Evolutionary conservation across 2,797 vertebrate genomes (phyloP).

Genomic region (Sebastes kiyomatsui): DNA sequence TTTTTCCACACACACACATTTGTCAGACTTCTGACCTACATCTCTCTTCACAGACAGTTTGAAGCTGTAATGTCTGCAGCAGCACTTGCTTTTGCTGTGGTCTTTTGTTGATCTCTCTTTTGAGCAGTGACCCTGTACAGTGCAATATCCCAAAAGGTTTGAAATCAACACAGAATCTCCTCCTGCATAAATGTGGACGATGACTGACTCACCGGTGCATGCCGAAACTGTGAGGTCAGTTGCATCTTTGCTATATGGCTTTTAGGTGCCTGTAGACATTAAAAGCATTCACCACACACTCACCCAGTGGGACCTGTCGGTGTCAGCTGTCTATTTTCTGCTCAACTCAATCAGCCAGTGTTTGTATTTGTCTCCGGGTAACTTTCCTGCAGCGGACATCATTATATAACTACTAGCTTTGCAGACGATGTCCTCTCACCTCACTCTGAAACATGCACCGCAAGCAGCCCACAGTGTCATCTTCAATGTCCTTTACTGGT

Average conservation of each 20-base stretch:
- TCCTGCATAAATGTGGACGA: neutral
- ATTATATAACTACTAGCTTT: conserved; percentile 5
- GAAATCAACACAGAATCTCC: neutral
- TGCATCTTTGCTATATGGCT: conserved; percentile 2
- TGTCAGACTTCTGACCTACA: neutral
- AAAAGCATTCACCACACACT: conserved; percentile 19
- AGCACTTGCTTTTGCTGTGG: neutral
- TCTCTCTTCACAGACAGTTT: conserved; percentile 8
- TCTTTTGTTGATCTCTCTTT: conserved; percentile 1
- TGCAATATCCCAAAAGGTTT: neutral
- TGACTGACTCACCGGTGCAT: neutral
- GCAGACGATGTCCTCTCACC: neutral
- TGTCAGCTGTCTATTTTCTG: conserved; percentile 37
- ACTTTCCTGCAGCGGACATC: conserved; percentile 14
- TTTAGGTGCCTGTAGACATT: neutral
- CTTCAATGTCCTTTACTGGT: conserved; percentile 45
- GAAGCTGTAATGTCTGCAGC: conserved; percentile 1
- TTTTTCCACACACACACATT: neutral
- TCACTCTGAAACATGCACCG: conserved; percentile 23
- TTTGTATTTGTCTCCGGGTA: conserved; percentile 2
- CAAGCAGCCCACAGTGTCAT: conserved; percentile 38
- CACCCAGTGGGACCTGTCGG: conserved; percentile 5
- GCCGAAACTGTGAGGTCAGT: neutral
- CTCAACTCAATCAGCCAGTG: neutral
- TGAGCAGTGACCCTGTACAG: neutral